These are phyloP conservation scores for Alloplasta piceator DNA, from an alignment of 2,888 invertebrate genomes.

Conservation along the genomic window DNA sequence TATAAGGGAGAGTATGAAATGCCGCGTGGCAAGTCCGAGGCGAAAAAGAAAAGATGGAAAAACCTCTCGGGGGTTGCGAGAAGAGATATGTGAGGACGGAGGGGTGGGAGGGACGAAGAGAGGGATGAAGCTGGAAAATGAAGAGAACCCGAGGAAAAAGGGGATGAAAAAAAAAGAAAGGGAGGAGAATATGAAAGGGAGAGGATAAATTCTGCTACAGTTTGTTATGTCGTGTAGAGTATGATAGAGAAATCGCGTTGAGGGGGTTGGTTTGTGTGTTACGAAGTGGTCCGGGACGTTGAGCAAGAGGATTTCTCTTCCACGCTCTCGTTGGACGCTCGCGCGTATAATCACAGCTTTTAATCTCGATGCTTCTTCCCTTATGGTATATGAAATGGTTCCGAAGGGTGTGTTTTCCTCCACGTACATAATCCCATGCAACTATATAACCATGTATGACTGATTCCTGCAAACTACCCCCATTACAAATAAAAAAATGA, in stretches of 20 bases:
- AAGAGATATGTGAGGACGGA: conserved; percentile 54
- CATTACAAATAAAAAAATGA: no score
- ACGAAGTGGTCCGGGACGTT: conserved; percentile 43
- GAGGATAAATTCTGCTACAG: conserved; percentile 36
- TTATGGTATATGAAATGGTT: conserved; percentile 61
- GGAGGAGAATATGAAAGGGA: conserved; percentile 40
- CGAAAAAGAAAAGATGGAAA: conserved; percentile 1
- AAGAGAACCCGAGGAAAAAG: conserved; percentile 6
- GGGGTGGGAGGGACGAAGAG: conserved; percentile 45
- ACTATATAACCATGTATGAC: conserved; percentile 9
- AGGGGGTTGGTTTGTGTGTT: conserved; percentile 42
- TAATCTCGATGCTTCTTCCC: conserved; percentile 73
- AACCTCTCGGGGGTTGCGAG: conserved; percentile 22
- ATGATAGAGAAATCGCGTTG: conserved; percentile 42
- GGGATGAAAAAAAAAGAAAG: conserved; percentile 34
- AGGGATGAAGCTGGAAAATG: conserved; percentile 56
- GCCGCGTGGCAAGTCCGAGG: conserved; percentile 56
- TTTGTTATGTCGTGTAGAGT: conserved; percentile 54
- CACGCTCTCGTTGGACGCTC: conserved; percentile 62
- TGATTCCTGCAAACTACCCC: no score
- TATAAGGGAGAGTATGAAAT: conserved; percentile 55
- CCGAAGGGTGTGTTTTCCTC: conserved; percentile 70
- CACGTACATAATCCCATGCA: conserved; percentile 23
- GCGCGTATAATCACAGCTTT: conserved; percentile 79
- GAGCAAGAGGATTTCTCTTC: conserved; percentile 35